phyloP scores from a whole-genome alignment of 2,888 invertebrate species.

The Ochropacha duplaris region DNA sequence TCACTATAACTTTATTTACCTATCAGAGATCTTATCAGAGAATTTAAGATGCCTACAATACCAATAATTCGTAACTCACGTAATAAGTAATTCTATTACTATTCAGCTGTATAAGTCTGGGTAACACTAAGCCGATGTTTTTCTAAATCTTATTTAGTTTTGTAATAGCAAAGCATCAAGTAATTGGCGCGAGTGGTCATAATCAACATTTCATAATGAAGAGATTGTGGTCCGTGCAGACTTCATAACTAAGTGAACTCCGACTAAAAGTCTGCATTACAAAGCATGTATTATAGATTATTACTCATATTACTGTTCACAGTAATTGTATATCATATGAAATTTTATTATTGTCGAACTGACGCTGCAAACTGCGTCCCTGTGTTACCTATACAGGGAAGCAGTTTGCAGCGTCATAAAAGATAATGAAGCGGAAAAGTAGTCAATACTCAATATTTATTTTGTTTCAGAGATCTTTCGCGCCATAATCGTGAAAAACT shows the following conservation, averaged over 20 bases:
- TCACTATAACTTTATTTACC: too few relatives aligned
- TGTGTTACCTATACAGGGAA: too few relatives aligned
- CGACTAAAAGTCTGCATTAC: background rate
- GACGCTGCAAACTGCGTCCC: background rate
- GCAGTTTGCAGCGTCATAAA: too few relatives aligned
- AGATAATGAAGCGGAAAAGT: background rate
- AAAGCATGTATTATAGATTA: background rate
- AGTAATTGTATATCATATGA: background rate
- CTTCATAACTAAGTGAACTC: background rate
- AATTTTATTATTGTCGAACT: background rate
- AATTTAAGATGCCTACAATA: too few relatives aligned
- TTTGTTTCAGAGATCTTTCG: background rate
- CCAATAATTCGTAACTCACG: too few relatives aligned
- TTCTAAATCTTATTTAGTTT: background rate
- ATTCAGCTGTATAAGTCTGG: too few relatives aligned
- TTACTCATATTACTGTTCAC: background rate
- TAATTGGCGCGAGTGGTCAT: background rate
- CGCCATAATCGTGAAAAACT: background rate
- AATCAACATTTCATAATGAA: slow-evolving; percentile 9
- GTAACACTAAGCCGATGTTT: background rate
- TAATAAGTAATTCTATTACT: too few relatives aligned
- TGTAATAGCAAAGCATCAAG: background rate
- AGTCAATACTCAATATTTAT: background rate
- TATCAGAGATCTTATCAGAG: too few relatives aligned
- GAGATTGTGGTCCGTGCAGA: slow-evolving; percentile 2